A percentile compares a stretch with the other conserved stretches of the same genome.
phyloP scores from a whole-genome alignment of 2,113 vertebrate species.

The Edolisoma coerulescens region DNA sequence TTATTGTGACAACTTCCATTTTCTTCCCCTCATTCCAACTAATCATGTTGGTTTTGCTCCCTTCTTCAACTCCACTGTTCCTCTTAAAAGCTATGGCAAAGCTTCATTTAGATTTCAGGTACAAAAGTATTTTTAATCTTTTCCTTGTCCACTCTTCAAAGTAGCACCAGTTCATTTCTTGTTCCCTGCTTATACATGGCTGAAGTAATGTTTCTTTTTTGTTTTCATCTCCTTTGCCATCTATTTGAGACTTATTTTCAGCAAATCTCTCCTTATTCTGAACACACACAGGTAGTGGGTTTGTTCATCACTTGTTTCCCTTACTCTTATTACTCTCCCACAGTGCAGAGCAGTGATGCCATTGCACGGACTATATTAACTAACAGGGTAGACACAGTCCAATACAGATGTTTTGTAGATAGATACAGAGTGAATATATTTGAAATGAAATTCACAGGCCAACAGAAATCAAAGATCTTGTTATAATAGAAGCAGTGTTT shows the following conservation, averaged over 20 bases:
- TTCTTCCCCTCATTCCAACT: neutral
- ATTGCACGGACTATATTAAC: neutral
- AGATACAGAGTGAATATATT: neutral
- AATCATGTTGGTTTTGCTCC: neutral
- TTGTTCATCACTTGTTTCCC: neutral
- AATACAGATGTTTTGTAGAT: neutral
- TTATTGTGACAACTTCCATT: neutral
- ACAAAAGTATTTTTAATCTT: neutral
- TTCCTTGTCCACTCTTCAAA: neutral
- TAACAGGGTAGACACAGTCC: neutral
- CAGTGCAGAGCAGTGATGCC: neutral
- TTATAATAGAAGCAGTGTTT: slow-evolving; percentile 15
- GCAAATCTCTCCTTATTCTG: neutral
- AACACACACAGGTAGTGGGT: neutral
- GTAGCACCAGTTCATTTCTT: neutral
- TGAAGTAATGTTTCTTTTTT: neutral
- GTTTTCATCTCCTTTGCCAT: neutral
- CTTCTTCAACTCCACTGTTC: neutral
- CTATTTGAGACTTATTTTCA: neutral
- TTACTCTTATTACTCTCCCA: neutral
- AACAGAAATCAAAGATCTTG: slow-evolving; percentile 30
- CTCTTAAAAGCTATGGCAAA: neutral
- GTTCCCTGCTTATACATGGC: neutral
- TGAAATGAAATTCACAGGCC: slow-evolving; percentile 12
- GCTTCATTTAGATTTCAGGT: neutral